Conservation (phyloP, 2,113 vertebrate species). For the Coregonus clupeaformis region DNA sequence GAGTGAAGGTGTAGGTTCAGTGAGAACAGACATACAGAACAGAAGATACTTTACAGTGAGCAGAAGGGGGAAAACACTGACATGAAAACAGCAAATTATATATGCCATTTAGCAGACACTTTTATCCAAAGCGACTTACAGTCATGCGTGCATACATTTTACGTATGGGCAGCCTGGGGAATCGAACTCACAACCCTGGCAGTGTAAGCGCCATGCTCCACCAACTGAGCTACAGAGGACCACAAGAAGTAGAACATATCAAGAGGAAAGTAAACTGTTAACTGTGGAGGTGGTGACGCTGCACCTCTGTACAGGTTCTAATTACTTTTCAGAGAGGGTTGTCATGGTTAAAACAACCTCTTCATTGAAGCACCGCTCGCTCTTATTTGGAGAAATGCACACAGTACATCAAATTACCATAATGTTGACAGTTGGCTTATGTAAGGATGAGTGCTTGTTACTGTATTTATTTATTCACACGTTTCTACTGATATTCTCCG, state of each 20-base stretch:
- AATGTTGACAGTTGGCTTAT: background rate
- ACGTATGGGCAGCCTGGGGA: too few species aligned
- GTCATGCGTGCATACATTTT: too few species aligned
- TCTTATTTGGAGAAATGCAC: background rate
- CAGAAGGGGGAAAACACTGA: background rate
- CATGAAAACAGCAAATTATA: conserved; percentile 33
- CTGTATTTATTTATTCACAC: background rate
- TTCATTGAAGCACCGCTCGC: background rate
- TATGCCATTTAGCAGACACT: too few species aligned
- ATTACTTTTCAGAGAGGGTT: conserved; percentile 56
- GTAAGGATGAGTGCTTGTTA: background rate
- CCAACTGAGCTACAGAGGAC: too few species aligned
- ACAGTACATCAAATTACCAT: background rate
- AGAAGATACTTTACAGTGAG: conserved; percentile 2
- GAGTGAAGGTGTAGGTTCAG: conserved; percentile 27
- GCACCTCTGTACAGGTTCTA: conserved; percentile 38
- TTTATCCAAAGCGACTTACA: too few species aligned
- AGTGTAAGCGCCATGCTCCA: too few species aligned
- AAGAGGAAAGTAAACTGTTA: conserved; percentile 48
- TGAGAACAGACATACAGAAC: conserved; percentile 29
- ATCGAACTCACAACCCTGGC: too few species aligned
- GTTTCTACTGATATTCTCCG: background rate
- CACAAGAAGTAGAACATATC: conserved; percentile 37
- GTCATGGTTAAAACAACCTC: conserved; percentile 22
- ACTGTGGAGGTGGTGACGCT: conserved; percentile 45